Base-by-base conservation (phyloP, 2,113 vertebrate genomes). In the Genyomyrus donnyi region DNA sequence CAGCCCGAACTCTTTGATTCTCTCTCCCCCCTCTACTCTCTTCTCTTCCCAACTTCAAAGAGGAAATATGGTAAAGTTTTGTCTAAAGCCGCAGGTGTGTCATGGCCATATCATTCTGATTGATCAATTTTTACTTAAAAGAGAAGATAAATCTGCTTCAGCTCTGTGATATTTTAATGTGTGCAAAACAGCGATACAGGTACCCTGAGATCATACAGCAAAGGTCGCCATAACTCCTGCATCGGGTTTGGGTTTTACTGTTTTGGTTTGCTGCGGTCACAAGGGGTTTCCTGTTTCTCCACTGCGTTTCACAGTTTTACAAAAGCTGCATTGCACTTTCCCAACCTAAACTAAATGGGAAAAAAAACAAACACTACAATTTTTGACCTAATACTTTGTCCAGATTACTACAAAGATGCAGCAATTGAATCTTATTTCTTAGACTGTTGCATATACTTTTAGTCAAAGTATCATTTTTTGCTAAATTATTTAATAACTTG, bases 41-140 rank as follows among this genome's bases (percentile, higher is more conserved):
- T 91, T 92, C 91, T 89, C 62, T 88, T 88, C 66, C 70, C 24
- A 90, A 88, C 91, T 91, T 94, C 92, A 92, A 92, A 92, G 91
- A 56, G 88, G 62, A 91, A 91, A 91, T 90, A 90, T 91, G 89
- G 89, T 91, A 90, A 42, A 91, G 91, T 90, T 91, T 91, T 91
- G 80, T 88, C 90, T 39, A 56, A 85, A 88, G 89, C 85, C 50
- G 86, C 93, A 93, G 93, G 92, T 92, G 92, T 91, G 88, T 91
- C 89, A 35, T 35, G 35, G 90, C 85, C 89, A 53, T 77, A 84
- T 56, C 77, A 88, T 56, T 89, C 88, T 80, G 88, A 91, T 90
- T 91, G 90, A 90, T 91, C 91, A 90, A 89, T 56, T 89, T 89
- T 92, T 85, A 66, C 88, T 62, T 83, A 66, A 87, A 93, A 91